phyloP scores from a whole-genome alignment of 2,113 vertebrate genomes.

The Eupsittula cactorum region DNA sequence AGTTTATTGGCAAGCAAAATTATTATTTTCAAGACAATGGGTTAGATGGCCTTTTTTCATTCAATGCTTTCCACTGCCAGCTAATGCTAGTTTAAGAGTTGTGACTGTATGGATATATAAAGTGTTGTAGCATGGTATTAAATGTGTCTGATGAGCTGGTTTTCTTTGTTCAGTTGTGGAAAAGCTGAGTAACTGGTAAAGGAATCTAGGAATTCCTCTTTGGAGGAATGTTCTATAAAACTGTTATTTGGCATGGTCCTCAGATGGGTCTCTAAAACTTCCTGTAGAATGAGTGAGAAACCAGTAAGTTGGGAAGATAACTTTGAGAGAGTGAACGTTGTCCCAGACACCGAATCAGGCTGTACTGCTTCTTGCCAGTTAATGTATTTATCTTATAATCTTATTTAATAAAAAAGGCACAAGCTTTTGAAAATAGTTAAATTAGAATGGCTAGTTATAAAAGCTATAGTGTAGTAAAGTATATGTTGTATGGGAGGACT shows the following conservation, averaged over 20 bases:
- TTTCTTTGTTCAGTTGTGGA: not conserved
- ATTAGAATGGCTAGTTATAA: not conserved
- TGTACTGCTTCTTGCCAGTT: not conserved
- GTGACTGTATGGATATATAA: not conserved
- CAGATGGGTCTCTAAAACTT: not conserved
- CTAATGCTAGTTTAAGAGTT: not conserved
- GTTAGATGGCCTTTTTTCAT: slow-evolving; percentile 26
- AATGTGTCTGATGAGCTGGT: not conserved
- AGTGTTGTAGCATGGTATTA: not conserved
- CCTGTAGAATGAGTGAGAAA: not conserved
- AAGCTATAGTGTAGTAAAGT: not conserved
- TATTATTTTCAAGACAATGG: not conserved
- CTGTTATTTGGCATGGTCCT: not conserved
- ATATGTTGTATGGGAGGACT: not conserved
- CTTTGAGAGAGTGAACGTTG: not conserved
- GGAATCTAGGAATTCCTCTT: not conserved
- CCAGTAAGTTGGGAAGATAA: not conserved
- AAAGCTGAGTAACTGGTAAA: not conserved
- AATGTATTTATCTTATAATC: not conserved
- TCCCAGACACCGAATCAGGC: not conserved
- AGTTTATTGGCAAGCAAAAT: not conserved
- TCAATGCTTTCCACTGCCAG: not conserved
- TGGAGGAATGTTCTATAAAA: not conserved
- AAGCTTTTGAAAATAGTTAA: not conserved
- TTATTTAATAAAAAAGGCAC: not conserved